Evolutionary conservation across 2,888 invertebrate species (phyloP), one percentile per base, ranked within the genome.

Genomic region (Artemia sinica): DNA sequence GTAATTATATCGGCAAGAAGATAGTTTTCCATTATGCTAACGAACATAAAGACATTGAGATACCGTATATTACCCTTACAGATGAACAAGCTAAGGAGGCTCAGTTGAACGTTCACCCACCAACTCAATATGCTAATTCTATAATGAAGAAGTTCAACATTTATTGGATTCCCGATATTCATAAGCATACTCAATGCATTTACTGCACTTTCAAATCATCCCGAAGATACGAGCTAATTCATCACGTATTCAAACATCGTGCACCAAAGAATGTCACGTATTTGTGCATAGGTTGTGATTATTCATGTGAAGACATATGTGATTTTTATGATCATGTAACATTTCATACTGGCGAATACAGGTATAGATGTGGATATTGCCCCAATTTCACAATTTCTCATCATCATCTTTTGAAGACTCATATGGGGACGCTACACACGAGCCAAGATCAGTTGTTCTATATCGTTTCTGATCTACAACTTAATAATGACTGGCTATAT

Each of bases 321-420:
- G 72, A 73, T 5, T 86, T 87, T 75, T 86, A 85, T 74, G 86
- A 88, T 75, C 90, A 91, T 74, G 80, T 88, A 63, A 83, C 84
- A 41, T 81, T 79, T 66, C 91, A 91, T 71, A 90, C 89, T 0
- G 90, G 90, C 0, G 90, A 91, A 77, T 87, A 84, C 73, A 81
- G 85, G 69, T 84, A 83, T 71, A 76, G 79, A 41, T 90, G 89
- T 76, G 81, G 81, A 1, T 77, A 79, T 66, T 90, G 89, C 69
- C 71, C 69, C n/a, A 71, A 71, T 49, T 67, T 50, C 13, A n/a
- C 65, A 65, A 65, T 70, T n/a, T 67, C 72, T 8, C 70, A 71
- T 49, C 66, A 70, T 58, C 58, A 70, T 41, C 65, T 69, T 51
- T 70, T 73, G 4, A 72, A 70, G 41, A 68, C 52, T n/a, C 72